A percentile compares a stretch with the other conserved stretches of the same genome.
Conservation (phyloP, 2,113 vertebrate genomes). For the Solea solea region DNA sequence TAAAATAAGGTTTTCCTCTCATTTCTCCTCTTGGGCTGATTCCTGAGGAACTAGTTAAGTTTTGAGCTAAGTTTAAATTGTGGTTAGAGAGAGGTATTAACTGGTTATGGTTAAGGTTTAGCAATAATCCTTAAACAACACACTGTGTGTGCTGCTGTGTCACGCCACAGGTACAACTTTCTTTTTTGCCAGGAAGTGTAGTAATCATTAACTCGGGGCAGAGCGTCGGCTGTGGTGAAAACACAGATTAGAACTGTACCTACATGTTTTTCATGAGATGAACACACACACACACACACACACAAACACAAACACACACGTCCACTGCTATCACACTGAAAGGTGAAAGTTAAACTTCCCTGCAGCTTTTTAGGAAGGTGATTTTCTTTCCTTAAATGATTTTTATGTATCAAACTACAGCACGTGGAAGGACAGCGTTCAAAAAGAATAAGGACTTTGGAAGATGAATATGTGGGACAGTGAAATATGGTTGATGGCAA, state of each 20-base stretch:
- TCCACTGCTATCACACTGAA: background rate
- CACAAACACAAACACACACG: background rate
- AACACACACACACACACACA: background rate
- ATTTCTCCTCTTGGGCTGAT: background rate
- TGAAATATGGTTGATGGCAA: background rate
- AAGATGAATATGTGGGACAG: background rate
- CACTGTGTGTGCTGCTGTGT: background rate
- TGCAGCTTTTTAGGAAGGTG: no score
- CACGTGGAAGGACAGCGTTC: no score
- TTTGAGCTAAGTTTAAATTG: no score
- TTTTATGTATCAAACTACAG: no score
- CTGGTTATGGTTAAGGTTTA: background rate
- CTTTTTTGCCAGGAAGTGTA: slow-evolving; percentile 8
- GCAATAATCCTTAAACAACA: no score
- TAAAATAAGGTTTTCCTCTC: background rate
- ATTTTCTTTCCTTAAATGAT: no score
- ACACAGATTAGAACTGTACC: background rate
- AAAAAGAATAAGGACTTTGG: no score
- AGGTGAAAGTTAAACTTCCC: no score
- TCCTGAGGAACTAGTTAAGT: no score
- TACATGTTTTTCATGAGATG: background rate
- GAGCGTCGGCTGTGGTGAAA: background rate
- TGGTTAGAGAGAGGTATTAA: no score
- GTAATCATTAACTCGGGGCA: background rate
- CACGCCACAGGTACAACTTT: background rate